These are phyloP conservation scores for Caenorhabditis tropicalis DNA, from an alignment of 1,140 invertebrate genomes.

Conservation along the genomic window DNA sequence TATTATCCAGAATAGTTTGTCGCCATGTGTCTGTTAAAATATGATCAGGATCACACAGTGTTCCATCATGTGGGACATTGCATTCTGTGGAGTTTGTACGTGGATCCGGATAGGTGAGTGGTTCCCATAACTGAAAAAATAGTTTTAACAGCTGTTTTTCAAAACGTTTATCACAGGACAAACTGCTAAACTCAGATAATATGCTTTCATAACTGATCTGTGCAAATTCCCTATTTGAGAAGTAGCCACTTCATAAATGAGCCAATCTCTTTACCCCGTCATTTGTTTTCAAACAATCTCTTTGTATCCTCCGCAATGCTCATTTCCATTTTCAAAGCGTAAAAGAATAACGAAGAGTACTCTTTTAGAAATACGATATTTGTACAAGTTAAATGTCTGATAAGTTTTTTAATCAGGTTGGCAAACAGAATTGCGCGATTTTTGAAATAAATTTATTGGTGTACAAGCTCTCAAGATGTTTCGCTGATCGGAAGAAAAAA, in stretches of 20 bases:
- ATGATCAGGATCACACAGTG: conserved; percentile 53
- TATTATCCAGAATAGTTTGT: conserved; percentile 40
- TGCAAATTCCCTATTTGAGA: neutral
- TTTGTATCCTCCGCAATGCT: neutral
- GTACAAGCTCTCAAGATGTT: conserved; percentile 17
- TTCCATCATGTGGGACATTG: conserved; percentile 12
- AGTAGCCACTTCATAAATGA: conserved; percentile 27
- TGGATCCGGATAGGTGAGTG: conserved; percentile 47
- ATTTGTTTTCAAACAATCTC: conserved; percentile 20
- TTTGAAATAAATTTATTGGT: neutral
- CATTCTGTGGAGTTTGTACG: conserved; percentile 48
- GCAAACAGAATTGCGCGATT: neutral
- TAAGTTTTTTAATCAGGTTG: conserved; percentile 16
- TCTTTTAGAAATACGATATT: neutral
- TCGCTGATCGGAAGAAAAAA: conserved; percentile 22
- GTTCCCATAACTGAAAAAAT: conserved; percentile 43
- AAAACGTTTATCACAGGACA: too few species aligned
- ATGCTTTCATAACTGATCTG: too few species aligned
- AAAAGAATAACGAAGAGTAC: neutral
- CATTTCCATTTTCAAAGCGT: neutral
- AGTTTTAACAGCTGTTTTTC: neutral
- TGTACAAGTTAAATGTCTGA: conserved; percentile 24
- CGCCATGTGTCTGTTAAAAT: conserved; percentile 51
- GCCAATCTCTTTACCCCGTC: neutral
- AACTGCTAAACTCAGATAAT: too few species aligned